Conservation (phyloP, 1,140 invertebrate species). For the Neocloeon triangulifer region DNA sequence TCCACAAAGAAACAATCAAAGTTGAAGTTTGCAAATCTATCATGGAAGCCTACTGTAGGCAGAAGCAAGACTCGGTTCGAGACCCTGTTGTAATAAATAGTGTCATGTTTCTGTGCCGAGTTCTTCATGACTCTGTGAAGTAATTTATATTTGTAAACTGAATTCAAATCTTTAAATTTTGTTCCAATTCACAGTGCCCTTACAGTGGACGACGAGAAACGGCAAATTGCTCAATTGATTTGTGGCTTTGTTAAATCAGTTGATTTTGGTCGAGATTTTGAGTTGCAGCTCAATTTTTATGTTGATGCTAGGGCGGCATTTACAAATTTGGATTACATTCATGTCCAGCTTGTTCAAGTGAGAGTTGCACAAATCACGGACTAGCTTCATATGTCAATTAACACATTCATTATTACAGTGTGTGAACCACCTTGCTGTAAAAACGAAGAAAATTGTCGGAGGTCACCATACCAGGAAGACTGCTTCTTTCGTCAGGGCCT, state of each 20-base stretch:
- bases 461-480: conserved; percentile 61
- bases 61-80: conserved; percentile 25
- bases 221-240: conserved; percentile 64
- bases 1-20: conserved; percentile 60
- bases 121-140: conserved; percentile 84
- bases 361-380: background rate
- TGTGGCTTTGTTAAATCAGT: conserved; percentile 57
- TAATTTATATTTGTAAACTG: conserved; percentile 18
- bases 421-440: conserved; percentile 56
- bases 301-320: conserved; percentile 74
- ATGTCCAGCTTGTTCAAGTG: conserved; percentile 67
- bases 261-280: conserved; percentile 63
- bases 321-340: conserved; percentile 69
- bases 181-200: conserved; percentile 37
- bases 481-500: conserved; percentile 71
- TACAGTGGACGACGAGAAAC: conserved; percentile 80
- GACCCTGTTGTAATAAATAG: conserved; percentile 73
- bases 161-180: background rate
- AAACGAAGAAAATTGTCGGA: conserved; percentile 44
- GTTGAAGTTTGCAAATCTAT: conserved; percentile 69
- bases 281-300: conserved; percentile 80
- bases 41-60: conserved; percentile 41
- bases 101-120: conserved; percentile 64
- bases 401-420: conserved; percentile 25
- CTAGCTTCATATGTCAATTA: background rate